These are phyloP conservation scores for Ceyx cyanopectus DNA, from an alignment of 2,113 vertebrate species.

Conservation along the genomic window DNA sequence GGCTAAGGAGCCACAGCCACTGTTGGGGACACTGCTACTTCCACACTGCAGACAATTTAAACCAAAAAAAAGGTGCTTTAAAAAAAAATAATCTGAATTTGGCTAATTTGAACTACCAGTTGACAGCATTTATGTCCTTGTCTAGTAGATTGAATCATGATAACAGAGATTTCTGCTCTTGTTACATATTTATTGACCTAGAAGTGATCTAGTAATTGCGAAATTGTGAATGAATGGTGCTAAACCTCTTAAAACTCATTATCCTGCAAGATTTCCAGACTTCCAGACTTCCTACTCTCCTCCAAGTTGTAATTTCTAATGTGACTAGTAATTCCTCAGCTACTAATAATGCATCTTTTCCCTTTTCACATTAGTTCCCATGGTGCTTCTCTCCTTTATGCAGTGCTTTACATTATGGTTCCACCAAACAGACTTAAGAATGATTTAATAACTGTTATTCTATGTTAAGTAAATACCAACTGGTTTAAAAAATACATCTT, in stretches of 20 bases:
- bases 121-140: background rate
- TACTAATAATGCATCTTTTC: background rate
- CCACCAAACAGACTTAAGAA: background rate
- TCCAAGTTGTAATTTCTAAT: background rate
- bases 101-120: background rate
- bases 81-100: background rate
- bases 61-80: background rate
- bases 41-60: background rate
- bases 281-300: background rate
- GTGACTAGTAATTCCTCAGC: background rate
- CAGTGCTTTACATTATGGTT: background rate
- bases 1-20: background rate
- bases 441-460: conserved; percentile 31
- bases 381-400: background rate
- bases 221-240: background rate
- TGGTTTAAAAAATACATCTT: conserved; percentile 5
- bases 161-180: background rate
- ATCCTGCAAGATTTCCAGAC: background rate
- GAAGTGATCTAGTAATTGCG: background rate
- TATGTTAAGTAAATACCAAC: conserved; percentile 39
- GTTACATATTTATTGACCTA: background rate
- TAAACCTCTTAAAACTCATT: background rate
- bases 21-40: background rate
- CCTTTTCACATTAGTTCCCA: background rate
- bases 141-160: background rate